phyloP scores from a whole-genome alignment of 2,113 vertebrate species.

The Eleginops maclovinus region DNA sequence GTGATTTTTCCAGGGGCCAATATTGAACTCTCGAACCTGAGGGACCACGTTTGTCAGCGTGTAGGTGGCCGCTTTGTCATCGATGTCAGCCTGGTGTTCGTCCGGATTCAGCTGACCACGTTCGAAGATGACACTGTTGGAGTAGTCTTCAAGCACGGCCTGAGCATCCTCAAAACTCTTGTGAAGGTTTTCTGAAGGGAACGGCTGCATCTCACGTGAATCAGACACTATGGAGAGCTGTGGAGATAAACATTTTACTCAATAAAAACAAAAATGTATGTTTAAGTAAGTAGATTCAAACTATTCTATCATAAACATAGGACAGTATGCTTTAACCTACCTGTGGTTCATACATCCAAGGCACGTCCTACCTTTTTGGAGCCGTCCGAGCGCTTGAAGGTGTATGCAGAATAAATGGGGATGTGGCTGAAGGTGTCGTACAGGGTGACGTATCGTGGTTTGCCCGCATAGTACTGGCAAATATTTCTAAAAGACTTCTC shows the following conservation, averaged over 20 bases:
- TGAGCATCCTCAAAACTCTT: constrained; percentile 70
- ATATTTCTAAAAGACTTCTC: constrained; percentile 63
- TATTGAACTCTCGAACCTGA: constrained; percentile 80
- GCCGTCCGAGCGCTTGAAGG: constrained; percentile 75
- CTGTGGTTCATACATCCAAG: constrained; percentile 81
- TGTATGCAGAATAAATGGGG: constrained; percentile 77
- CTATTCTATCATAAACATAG: not conserved
- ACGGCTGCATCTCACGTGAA: constrained; percentile 66
- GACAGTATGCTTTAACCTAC: constrained; percentile 26
- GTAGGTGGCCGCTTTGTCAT: constrained; percentile 83
- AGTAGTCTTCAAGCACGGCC: constrained; percentile 79
- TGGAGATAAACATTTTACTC: not conserved
- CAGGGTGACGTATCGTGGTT: constrained; percentile 68
- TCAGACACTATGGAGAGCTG: constrained; percentile 64
- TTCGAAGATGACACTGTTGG: constrained; percentile 71
- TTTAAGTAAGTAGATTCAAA: too few relatives aligned
- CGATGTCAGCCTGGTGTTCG: constrained; percentile 75
- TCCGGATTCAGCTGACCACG: constrained; percentile 85
- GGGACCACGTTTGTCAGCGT: constrained; percentile 87
- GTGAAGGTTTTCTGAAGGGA: constrained; percentile 53
- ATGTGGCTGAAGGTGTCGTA: constrained; percentile 69
- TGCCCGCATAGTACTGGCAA: constrained; percentile 67
- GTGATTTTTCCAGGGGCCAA: constrained; percentile 79
- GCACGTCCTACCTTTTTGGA: constrained; percentile 67
- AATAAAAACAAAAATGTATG: not conserved